phyloP scores from a whole-genome alignment of 2,113 vertebrate genomes.

The Trochalopteron elliotii region DNA sequence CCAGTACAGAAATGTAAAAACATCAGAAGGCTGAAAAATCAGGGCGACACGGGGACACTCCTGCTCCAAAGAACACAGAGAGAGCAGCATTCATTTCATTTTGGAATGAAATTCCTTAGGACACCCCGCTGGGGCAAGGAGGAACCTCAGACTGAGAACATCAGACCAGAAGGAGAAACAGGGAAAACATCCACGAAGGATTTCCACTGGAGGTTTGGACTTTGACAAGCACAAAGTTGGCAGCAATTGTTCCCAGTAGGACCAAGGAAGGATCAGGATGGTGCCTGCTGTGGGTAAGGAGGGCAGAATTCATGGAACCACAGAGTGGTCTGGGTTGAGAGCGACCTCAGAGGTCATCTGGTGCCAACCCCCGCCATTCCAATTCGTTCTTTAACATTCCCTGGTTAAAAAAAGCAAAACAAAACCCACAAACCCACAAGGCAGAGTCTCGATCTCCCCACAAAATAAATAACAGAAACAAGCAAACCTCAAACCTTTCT shows the following conservation, averaged over 20 bases:
- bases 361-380: neutral
- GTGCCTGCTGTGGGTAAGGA: neutral
- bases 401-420: neutral
- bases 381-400: neutral
- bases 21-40: too few species aligned
- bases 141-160: neutral
- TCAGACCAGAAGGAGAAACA: neutral
- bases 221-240: neutral
- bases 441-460: neutral
- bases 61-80: accelerated
- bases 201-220: neutral
- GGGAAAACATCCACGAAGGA: neutral
- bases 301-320: neutral
- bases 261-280: neutral
- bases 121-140: accelerated
- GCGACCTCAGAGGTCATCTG: accelerated
- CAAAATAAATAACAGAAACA: neutral
- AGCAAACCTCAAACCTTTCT: neutral
- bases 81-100: too few species aligned
- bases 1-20: too few species aligned
- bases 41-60: neutral
- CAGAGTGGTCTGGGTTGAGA: neutral
- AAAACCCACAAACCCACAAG: neutral
- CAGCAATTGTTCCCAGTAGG: neutral
- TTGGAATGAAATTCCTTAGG: neutral